Evolutionary conservation across 2,113 vertebrate species (phyloP), one percentile per base, ranked within the genome.

Genomic region (Spheniscus mendiculus): DNA sequence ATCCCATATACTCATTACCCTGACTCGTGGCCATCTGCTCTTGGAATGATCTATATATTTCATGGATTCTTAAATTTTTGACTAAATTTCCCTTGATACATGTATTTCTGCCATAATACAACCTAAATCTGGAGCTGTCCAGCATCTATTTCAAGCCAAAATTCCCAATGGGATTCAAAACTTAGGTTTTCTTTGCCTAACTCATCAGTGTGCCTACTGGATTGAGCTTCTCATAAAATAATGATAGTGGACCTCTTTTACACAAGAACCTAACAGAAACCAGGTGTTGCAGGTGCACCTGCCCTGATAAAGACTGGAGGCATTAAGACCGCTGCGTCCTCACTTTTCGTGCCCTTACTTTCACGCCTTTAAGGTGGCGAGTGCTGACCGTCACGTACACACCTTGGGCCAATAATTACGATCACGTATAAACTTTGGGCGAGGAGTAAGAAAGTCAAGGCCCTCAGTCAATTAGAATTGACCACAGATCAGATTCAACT

Each of bases 41-140:
- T 84, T 89, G 21, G 36, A 85, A 82, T 76, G 22, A 85, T 89
- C n/a, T 79, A 56, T 90, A 6, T 69, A 77, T 90, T 80, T 79
- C 44, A 86, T 34, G 12, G 19, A 32, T 83, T 90, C 76, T 86
- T 83, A 47, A 5, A 2, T 73, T 93, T 93, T 95, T 91, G 2
- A 73, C 11, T 78, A 40, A 30, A 82, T 82, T 91, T 89, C 40
- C 27, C 40, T 32, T 45, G 56, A 32, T 65, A 71, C 2, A 21
- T 76, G 12, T 32, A 76, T 72, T 76, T 79, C 55, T 76, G 10
- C 23, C 53, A 45, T 49, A 92, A 72, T 26, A 32, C 44, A 88
- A 49, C 30, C 44, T n/a, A 76, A 65, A 76, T 59, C 26, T 85
- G 30, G 38, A 83, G 12, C 26, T 72, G 5, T 4, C 25, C 26